A percentile compares a stretch with the other conserved stretches of the same genome.
phyloP scores from a whole-genome alignment of 1,140 invertebrate genomes.

The Drosophila carrolli region DNA sequence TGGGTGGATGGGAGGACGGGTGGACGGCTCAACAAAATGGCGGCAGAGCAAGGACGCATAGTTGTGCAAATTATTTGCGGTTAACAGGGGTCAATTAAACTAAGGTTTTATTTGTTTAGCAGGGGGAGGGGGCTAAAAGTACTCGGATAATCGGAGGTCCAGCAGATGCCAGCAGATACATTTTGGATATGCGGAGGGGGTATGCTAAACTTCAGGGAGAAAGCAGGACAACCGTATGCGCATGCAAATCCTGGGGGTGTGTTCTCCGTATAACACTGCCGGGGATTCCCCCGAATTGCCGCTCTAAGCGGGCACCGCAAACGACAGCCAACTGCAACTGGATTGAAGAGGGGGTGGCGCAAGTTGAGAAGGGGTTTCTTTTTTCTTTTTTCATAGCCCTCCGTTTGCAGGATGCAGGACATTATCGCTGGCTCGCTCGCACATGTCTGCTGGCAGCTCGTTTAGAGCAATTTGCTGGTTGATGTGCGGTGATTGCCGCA shows the following conservation, averaged over 20 bases:
- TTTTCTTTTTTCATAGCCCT: background rate
- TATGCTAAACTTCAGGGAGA: conserved; percentile 38
- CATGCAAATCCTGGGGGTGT: conserved; percentile 77
- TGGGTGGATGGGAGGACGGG: background rate
- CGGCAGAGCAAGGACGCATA: conserved; percentile 27
- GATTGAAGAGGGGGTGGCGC: conserved; percentile 4
- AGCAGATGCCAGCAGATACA: conserved; percentile 37
- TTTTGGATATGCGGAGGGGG: background rate
- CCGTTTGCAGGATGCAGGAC: conserved; percentile 11
- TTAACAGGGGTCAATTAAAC: conserved; percentile 64
- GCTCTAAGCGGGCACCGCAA: conserved; percentile 42
- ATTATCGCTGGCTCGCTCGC: conserved; percentile 26
- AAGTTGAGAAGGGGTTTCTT: background rate
- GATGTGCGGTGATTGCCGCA: conserved; percentile 83
- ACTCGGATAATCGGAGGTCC: conserved; percentile 19
- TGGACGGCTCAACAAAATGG: conserved; percentile 24
- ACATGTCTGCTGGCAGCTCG: conserved; percentile 46
- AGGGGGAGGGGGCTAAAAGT: too few species aligned
- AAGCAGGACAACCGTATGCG: conserved; percentile 62
- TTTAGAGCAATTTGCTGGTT: conserved; percentile 83
- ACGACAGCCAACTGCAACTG: conserved; percentile 22
- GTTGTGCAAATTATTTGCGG: conserved; percentile 69
- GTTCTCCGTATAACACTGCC: conserved; percentile 14
- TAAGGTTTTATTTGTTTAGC: conserved; percentile 3
- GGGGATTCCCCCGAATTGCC: conserved; percentile 33